Evolutionary conservation across 2,888 invertebrate species (phyloP).

Genomic region (Agrenia bidenticulata): DNA sequence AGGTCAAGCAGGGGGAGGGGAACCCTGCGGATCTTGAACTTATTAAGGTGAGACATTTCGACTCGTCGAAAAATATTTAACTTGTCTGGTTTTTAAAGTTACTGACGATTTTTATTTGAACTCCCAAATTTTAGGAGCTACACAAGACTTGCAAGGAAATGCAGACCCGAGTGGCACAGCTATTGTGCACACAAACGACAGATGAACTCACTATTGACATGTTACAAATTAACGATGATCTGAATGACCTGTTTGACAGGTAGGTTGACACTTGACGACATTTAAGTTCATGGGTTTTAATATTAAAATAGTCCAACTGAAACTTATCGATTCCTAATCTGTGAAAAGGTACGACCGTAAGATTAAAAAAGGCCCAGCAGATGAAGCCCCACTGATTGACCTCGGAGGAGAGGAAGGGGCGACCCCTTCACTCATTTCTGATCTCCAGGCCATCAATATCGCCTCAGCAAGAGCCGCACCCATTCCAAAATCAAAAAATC

Average conservation of each 20-base stretch:
- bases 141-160: constrained; percentile 81
- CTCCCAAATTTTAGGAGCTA: constrained; percentile 68
- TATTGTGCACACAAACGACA: constrained; percentile 83
- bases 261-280: constrained; percentile 53
- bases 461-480: not conserved
- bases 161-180: constrained; percentile 92
- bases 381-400: constrained; percentile 74
- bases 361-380: constrained; percentile 55
- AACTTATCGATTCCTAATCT: constrained; percentile 73
- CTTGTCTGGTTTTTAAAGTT: too few species aligned
- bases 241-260: constrained; percentile 92
- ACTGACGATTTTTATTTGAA: constrained; percentile 1
- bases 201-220: constrained; percentile 91
- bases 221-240: constrained; percentile 88
- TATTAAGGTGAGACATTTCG: constrained; percentile 79
- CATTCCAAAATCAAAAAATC: too few species aligned
- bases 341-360: constrained; percentile 69
- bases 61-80: too few species aligned
- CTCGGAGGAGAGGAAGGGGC: constrained; percentile 65
- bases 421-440: constrained; percentile 34
- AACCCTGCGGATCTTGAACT: constrained; percentile 71
- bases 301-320: too few species aligned
- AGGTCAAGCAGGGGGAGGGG: constrained; percentile 64
- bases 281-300: too few species aligned
- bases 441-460: constrained; percentile 33